A percentile compares a stretch with the other conserved stretches of the same genome.
phyloP scores from a whole-genome alignment of 2,888 invertebrate species.

The Andrena trimmerana region DNA sequence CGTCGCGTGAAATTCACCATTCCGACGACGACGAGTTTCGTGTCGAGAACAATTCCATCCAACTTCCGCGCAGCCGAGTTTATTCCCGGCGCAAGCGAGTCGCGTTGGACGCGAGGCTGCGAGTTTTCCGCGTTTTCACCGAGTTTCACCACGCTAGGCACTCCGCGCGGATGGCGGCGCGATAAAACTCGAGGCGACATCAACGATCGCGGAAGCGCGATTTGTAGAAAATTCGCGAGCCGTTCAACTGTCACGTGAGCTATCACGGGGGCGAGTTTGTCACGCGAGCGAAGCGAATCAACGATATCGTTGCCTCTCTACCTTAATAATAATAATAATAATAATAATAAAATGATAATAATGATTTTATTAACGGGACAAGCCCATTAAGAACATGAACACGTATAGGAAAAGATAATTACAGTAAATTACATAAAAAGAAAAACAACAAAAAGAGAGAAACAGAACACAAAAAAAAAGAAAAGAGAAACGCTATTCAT shows the following conservation, averaged over 20 bases:
- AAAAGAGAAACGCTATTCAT: too few relatives aligned
- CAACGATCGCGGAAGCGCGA: conserved; percentile 57
- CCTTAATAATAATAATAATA: conserved; percentile 20
- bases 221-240: conserved; percentile 60
- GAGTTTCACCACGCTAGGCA: conserved; percentile 36
- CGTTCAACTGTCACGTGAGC: conserved; percentile 55
- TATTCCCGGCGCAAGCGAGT: not conserved
- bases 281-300: conserved; percentile 68
- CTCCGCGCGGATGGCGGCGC: conserved; percentile 26
- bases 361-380: too few relatives aligned
- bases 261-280: conserved; percentile 39
- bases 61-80: not conserved
- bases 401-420: too few relatives aligned
- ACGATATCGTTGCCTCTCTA: conserved; percentile 51
- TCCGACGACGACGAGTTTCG: not conserved
- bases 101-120: not conserved
- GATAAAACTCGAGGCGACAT: conserved; percentile 34
- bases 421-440: too few relatives aligned
- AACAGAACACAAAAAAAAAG: too few relatives aligned
- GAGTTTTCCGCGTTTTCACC: not conserved
- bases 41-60: conserved; percentile 8
- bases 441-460: too few relatives aligned
- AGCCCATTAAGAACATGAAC: too few relatives aligned
- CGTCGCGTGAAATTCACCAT: not conserved
- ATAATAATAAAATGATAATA: too few relatives aligned